Evolutionary conservation across 2,888 invertebrate species (phyloP).

Genomic region (Acronicta leporina): DNA sequence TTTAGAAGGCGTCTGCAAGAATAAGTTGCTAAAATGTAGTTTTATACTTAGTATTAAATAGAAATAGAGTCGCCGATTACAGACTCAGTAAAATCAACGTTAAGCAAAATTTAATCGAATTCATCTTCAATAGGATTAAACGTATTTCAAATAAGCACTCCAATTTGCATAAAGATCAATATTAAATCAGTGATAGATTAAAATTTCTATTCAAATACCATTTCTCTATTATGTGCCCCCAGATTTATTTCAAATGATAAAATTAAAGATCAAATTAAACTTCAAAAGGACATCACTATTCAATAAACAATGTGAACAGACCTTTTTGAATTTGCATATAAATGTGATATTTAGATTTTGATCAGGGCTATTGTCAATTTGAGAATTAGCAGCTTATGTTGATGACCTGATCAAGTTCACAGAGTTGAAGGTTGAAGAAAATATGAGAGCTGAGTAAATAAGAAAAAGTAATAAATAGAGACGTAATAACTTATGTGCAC

Average conservation of each 20-base stretch:
- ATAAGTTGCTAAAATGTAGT: too few relatives aligned
- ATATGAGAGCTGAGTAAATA: too few relatives aligned
- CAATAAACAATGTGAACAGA: conserved; percentile 10
- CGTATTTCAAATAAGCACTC: neutral
- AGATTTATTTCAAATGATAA: neutral
- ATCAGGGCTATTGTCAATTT: conserved; percentile 30
- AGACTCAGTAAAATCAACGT: neutral
- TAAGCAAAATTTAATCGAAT: neutral
- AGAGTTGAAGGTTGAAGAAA: neutral
- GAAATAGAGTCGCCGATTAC: too few relatives aligned
- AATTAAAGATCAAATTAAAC: neutral
- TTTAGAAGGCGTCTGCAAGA: too few relatives aligned
- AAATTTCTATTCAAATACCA: conserved; percentile 3
- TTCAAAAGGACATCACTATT: conserved; percentile 5
- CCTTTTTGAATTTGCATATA: conserved; percentile 28
- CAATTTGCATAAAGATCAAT: neutral
- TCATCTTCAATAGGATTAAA: neutral
- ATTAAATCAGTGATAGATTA: neutral
- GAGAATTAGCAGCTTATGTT: neutral
- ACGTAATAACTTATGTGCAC: too few relatives aligned
- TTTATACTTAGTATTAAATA: too few relatives aligned
- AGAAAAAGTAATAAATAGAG: too few relatives aligned
- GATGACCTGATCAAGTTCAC: neutral
- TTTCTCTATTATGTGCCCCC: neutral
- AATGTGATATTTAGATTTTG: conserved; percentile 20